Conservation (phyloP, 2,888 invertebrate genomes). For the Nomada flava region DNA sequence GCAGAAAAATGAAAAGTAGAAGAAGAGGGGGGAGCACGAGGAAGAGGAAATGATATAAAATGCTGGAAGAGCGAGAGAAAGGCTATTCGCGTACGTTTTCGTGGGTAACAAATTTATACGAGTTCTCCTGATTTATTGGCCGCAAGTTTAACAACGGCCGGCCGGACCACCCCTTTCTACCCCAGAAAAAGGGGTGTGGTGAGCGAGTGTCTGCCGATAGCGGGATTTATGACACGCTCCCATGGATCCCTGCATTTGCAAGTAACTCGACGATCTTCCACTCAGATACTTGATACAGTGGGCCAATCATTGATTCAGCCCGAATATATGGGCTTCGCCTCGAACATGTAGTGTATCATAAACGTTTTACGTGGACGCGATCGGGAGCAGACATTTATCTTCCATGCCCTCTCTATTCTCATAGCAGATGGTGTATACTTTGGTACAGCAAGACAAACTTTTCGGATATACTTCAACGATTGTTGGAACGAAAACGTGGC, state of each 20-base stretch:
- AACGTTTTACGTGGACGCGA: constrained; percentile 38
- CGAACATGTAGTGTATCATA: constrained; percentile 30
- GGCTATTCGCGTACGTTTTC: constrained; percentile 77
- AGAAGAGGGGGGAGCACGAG: constrained; percentile 8
- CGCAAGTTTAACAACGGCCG: constrained; percentile 80
- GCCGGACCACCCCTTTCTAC: constrained; percentile 64
- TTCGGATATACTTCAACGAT: neutral
- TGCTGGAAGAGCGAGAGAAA: constrained; percentile 24
- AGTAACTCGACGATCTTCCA: constrained; percentile 68
- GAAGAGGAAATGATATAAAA: constrained; percentile 14
- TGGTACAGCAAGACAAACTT: constrained; percentile 16
- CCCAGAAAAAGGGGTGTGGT: constrained; percentile 67
- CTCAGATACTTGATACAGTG: constrained; percentile 62
- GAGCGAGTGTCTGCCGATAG: constrained; percentile 74
- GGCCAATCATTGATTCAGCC: constrained; percentile 63
- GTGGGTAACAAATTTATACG: constrained; percentile 81
- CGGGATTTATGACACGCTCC: constrained; percentile 79
- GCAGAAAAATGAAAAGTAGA: neutral
- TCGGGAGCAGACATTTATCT: constrained; percentile 38
- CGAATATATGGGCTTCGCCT: constrained; percentile 44
- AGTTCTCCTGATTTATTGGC: constrained; percentile 80
- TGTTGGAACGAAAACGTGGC: neutral
- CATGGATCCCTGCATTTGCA: constrained; percentile 73
- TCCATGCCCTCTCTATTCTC: constrained; percentile 6
- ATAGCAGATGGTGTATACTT: neutral